phyloP scores from a whole-genome alignment of 2,888 invertebrate genomes.

The Aspidiotus rigidus region DNA sequence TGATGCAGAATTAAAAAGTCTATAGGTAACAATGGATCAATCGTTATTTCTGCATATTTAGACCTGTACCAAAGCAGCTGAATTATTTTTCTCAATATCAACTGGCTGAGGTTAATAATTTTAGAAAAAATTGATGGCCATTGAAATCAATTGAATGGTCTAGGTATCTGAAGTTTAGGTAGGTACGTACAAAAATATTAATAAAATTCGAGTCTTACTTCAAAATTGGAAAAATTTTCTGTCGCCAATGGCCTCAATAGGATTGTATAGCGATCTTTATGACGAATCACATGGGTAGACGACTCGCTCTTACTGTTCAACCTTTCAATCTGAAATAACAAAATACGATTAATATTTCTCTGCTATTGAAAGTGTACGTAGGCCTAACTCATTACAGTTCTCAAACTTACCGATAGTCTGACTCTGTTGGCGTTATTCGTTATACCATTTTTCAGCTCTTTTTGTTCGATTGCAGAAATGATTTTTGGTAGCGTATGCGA shows the following conservation, averaged over 20 bases:
- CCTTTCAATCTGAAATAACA: slow-evolving; percentile 12
- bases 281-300: slow-evolving; percentile 16
- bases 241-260: slow-evolving; percentile 19
- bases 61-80: no score
- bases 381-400: neutral
- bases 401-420: slow-evolving; percentile 14
- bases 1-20: no score
- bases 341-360: neutral
- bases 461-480: slow-evolving; percentile 6
- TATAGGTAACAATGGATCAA: no score
- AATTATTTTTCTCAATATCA: no score
- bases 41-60: no score
- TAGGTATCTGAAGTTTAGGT: neutral
- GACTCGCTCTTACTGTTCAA: slow-evolving; percentile 15
- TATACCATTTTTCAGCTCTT: slow-evolving; percentile 4
- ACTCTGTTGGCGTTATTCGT: neutral
- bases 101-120: no score
- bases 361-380: neutral
- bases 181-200: neutral
- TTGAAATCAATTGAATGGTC: no score
- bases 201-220: slow-evolving; percentile 9
- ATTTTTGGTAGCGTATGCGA: slow-evolving; percentile 22
- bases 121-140: no score
- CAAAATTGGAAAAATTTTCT: slow-evolving; percentile 21
- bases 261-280: slow-evolving; percentile 25